Evolutionary conservation across 2,113 vertebrate genomes (phyloP), one percentile per base, ranked within the genome.

Genomic region (Burhinus bistriatus): DNA sequence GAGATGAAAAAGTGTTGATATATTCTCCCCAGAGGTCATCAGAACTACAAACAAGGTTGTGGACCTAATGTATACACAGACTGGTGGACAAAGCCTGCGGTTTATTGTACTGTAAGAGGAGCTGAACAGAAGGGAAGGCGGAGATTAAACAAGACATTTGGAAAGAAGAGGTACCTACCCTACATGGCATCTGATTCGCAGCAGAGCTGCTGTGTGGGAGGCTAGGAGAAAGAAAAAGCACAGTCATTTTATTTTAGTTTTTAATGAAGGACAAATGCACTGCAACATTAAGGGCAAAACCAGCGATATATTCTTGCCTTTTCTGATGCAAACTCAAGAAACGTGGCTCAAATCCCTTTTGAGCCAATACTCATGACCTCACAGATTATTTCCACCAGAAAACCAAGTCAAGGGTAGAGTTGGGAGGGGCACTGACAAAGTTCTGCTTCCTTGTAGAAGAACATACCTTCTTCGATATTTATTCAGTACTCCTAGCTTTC

Each of bases 1-100:
- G 29, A 93, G 82, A 95, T 96, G 92, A 90, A 92, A 55, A 98
- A 85, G 76, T 94, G 90, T 77, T 93, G 82, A 95, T 89, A 71
- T 29, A 51, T 85, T 93, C 40, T 77, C 26, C 47, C 11, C n/a
- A 58, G 76, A 94, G 82, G 82, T 94, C 80, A 96, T 83, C 62
- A 78, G 51, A 73, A 77, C 87, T 86, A 51, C 32, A 79, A 69
- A 90, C 57, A 69, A 90, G 32, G 38, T 38, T 80, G 54, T 75
- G 23, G 66, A 59, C 70, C 21, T 78, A n/a, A 52, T 54, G 36
- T 49, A 30, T 55, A 57, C 32, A 49, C 32, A 79, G 40, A 40
- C 26, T 55, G 49, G 20, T 75, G 73, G 51, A 65, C n/a, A 75
- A 82, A 73, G 58, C 54, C 44, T 5, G 2, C 30, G 23, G 44